Evolutionary conservation across 2,797 vertebrate species (phyloP), one percentile per base, ranked within the genome.

Genomic region (Bovichtus variegatus): DNA sequence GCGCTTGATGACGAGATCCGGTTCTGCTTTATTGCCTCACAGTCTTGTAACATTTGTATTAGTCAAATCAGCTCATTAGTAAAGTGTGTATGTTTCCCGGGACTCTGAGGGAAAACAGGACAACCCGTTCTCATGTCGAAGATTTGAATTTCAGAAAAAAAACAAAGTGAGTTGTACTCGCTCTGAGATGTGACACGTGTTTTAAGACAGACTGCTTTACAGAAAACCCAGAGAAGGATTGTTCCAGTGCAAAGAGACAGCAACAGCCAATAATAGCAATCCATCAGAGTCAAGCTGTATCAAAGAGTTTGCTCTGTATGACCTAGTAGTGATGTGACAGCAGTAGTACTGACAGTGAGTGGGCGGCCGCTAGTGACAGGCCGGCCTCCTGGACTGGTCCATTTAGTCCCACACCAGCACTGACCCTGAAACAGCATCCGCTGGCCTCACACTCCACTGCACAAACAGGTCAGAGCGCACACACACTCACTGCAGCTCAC

Each of bases 341-440:
- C 82, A 82, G 84, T 53, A 67, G 74, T 40, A 50, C 81, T 84
- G 84, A 86, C 83, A 87, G 84, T n/a, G 85, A 81, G 87, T 63
- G 87, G 82, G 86, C 80, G 65, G 69, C 77, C 38, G 64, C 74
- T 80, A 71, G 76, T 78, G 79, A 86, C 74, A 73, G 71, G 51
- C 74, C 38, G n/a, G 80, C 80, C 80, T 83, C 83, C 85, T 87
- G 88, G 89, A 91, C 85, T 65, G 85, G 89, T 93, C 88, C 81
- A 92, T 94, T 94, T 90, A 87, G 82, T 81, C 87, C 87, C 88
- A 89, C 83, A 90, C 86, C 91, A 85, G 85, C 85, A 74, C 78
- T 94, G 91, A 94, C 92, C 93, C 93, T 87, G 90, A 94, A 92
- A 95, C 87, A 67, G 90, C 92, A 92, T 92, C 90, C 88, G 90